Base-by-base conservation (phyloP, 2,113 vertebrate genomes). In the Sturnus vulgaris region DNA sequence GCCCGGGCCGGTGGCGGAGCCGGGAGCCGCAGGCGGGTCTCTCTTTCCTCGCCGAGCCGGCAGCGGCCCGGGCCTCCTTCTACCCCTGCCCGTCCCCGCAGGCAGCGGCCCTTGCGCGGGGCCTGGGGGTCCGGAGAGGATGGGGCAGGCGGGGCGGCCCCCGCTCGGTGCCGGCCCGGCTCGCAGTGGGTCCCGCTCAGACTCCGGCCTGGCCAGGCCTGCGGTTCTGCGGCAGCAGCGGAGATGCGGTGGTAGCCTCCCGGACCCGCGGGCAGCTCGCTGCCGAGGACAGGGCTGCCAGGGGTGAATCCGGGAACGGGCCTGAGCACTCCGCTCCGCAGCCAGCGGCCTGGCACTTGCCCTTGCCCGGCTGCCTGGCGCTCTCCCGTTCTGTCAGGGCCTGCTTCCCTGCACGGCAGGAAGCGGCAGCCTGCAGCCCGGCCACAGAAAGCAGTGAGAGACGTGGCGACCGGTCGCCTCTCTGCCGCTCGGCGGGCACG, bases 391-490 rank as follows among this genome's bases (percentile, higher is more conserved):
- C 15, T 14, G 12, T 17, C 60, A 5, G 11, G 60, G 53, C 55
- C 49, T 77, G n/a, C 22, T 35, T 35, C 37, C 15, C 35, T 2
- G 60, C 70, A 5, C 25, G 44, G 60, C 30, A 55, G 59, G 44
- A 81, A 78, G 37, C 25, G 6, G 60, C 82, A 31, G 59, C 22
- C 55, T 37, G 33, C 55, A 10, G 30, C 18, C 31, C 9, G 7
- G 30, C 3, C 33, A 11, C 28, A 31, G 55, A 55, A 46, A 40
- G 46, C 64, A 2, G 16, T 1, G 23, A 5, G 50, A 15, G 14
- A 27, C 22, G 9, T 3, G 47, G 23, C 22, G 33, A 21, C 37
- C 0, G 28, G 4, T 60, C 3, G 2, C 14, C 12, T 46, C 28
- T 84, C 50, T 31, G 27, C n/a, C 8, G 23, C 49, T 73, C 31